A percentile compares a stretch with the other conserved stretches of the same genome.
These are phyloP conservation scores for Ciconia maguari DNA, from an alignment of 2,113 vertebrate species.

Conservation along the genomic window DNA sequence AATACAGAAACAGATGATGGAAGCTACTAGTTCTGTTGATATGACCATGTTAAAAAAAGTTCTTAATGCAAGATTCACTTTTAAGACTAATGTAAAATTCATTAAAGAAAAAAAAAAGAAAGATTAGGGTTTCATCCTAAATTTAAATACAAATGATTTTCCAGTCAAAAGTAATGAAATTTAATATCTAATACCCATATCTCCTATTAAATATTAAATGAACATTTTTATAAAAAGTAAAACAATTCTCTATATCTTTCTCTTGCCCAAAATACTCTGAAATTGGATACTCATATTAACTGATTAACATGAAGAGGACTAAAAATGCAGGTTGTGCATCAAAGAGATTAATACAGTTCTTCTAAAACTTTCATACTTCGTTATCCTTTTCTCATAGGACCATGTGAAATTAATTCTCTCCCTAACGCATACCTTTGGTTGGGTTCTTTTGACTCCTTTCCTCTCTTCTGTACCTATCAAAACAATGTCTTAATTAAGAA, in stretches of 20 bases:
- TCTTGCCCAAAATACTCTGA: neutral
- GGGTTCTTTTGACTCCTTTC: neutral
- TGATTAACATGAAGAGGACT: neutral
- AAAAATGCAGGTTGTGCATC: neutral
- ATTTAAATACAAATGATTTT: slow-evolving; percentile 41
- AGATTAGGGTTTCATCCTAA: neutral
- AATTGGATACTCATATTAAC: neutral
- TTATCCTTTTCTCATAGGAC: neutral
- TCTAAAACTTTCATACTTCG: neutral
- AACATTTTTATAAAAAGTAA: slow-evolving; percentile 28
- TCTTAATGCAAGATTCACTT: neutral
- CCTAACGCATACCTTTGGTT: neutral
- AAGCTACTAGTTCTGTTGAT: neutral
- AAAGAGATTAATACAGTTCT: neutral
- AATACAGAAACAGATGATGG: neutral
- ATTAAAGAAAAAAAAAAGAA: neutral
- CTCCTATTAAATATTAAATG: slow-evolving; percentile 24
- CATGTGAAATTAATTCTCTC: neutral
- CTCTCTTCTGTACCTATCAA: neutral
- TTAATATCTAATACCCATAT: slow-evolving; percentile 6
- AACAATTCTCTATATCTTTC: neutral
- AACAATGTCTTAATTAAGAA: neutral
- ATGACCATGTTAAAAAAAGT: neutral
- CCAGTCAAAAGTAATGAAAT: slow-evolving; percentile 17
- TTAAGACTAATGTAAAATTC: neutral